These are phyloP conservation scores for Pycnonotus jocosus DNA, from an alignment of 2,113 vertebrate species.

Conservation along the genomic window DNA sequence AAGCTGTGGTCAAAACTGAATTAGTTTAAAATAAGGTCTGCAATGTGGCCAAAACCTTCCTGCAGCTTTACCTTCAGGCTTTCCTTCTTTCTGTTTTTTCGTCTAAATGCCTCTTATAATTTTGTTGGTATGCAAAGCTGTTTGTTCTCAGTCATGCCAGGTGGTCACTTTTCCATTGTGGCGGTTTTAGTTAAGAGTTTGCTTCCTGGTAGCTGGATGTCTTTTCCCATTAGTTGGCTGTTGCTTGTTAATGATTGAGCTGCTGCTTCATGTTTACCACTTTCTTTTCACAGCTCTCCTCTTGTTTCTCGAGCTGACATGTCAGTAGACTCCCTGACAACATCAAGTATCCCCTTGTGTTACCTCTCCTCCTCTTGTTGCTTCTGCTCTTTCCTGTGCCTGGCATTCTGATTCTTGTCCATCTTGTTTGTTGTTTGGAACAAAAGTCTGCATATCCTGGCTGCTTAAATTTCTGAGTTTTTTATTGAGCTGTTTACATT, in stretches of 20 bases:
- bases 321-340: neutral
- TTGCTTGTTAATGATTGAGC: neutral
- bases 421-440: neutral
- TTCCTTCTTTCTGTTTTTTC: neutral
- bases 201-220: neutral
- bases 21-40: neutral
- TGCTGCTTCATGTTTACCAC: neutral
- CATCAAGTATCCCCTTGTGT: neutral
- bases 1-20: neutral
- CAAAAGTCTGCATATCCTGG: neutral
- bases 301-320: neutral
- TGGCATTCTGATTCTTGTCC: neutral
- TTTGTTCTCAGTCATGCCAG: neutral
- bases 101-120: neutral
- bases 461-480: neutral
- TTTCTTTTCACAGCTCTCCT: constrained; percentile 1
- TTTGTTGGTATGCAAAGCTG: neutral
- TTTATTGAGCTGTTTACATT: neutral
- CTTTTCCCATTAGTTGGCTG: neutral
- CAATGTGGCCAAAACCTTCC: neutral
- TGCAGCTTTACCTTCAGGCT: neutral
- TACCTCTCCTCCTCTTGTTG: neutral
- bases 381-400: neutral
- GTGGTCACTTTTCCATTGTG: neutral
- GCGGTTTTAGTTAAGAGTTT: neutral